Base-by-base conservation (phyloP, 1,140 invertebrate species). In the Pseudomyrmex dendroicus region DNA sequence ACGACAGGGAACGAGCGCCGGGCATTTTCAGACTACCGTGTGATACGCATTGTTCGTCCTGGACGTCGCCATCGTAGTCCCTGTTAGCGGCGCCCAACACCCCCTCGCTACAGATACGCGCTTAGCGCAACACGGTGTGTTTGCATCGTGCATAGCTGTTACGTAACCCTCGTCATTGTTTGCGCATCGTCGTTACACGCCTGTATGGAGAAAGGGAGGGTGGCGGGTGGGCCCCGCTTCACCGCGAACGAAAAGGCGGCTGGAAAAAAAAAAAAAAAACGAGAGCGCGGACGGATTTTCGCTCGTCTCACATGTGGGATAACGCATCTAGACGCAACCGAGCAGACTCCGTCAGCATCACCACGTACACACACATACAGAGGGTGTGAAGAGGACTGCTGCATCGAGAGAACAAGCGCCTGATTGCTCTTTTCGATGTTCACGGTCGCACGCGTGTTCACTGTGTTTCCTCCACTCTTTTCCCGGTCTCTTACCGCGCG, bases 151-250 rank as follows among this genome's bases (percentile, higher is more conserved):
- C 86, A 87, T 76, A 70, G 74, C 83, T 57, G 80, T 89, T 87
- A 78, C 86, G 77, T 88, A 88, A 88, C 87, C 86, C 86, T 88
- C 73, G 86, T 85, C 88, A 85, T 89, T 91, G 89, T 90, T 91
- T 87, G 88, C 86, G 82, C 86, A 85, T 87, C 80, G 87, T 86
- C 84, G 87, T 86, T 84, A 80, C 85, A 78, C 77, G 82, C 82
- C 80, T 77, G 80, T 77, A 64, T 82, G 86, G 63, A 68, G 73
- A 89, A 89, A 89, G 86, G 74, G 82, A 83, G 80, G 80, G 84
- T 73, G 63, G 48, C 50, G 22, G 73, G 78, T 63, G 64, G 66
- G 66, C 73, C 50, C 35, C 48, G 61, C 63, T 59, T 35, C 35
- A 64, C 64, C 59, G 50, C 74, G 17, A 59, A 50, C 25, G 73